phyloP scores from a whole-genome alignment of 2,888 invertebrate species.

The Nemoura dubitans region DNA sequence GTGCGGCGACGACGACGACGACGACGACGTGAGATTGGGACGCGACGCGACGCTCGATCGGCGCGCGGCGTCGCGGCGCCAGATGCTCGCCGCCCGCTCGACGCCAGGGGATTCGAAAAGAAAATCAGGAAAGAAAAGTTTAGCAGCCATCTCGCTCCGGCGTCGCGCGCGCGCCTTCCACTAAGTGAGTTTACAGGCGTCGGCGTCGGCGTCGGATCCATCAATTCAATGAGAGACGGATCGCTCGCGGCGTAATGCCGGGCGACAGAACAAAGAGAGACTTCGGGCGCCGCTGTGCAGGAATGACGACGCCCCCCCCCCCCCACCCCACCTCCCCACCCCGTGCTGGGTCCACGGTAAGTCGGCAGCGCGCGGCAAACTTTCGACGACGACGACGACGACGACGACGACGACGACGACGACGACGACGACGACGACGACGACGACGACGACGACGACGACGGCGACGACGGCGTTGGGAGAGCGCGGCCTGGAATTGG shows the following conservation, averaged over 20 bases:
- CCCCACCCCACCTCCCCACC: not conserved
- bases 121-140: conserved; percentile 5
- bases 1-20: no score
- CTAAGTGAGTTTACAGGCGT: not conserved
- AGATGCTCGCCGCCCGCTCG: not conserved
- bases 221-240: not conserved
- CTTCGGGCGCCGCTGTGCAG: not conserved
- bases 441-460: no score
- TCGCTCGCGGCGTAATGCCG: not conserved
- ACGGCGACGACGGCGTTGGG: no score
- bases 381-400: not conserved
- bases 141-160: not conserved
- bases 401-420: no score
- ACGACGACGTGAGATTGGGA: conserved; percentile 47
- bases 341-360: not conserved
- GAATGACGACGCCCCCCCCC: not conserved
- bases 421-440: no score
- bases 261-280: not conserved
- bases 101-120: not conserved
- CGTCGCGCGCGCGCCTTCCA: not conserved
- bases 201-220: not conserved
- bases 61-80: not conserved
- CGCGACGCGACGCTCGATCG: not conserved
- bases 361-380: not conserved
- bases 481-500: no score